Evolutionary conservation across 2,888 invertebrate species (phyloP), one percentile per base, ranked within the genome.

Genomic region (Plemyria rubiginata): DNA sequence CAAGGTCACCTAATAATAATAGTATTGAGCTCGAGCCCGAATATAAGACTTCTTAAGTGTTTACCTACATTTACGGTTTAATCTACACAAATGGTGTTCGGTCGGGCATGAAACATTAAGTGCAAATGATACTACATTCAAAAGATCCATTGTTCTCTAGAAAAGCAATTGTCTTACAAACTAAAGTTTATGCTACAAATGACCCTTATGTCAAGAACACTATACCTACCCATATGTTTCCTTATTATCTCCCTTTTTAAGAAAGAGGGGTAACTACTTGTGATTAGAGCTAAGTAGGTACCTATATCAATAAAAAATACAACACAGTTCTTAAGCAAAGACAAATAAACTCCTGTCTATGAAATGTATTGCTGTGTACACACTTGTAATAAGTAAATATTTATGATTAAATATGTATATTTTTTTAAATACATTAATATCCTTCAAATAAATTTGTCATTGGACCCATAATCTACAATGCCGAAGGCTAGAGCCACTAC

Each of bases 101-200:
- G 40, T 58, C 46, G 50, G 50, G 54, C 54, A 22, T 62, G 28
- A 9, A 41, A 43, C 48, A 56, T 56, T 57, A 62, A n/a, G n/a
- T 50, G 58, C 40, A 40, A 62, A 62, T 54, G 0, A 32, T 58
- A 46, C 46, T 51, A n/a, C 41, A 45, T 15, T 54, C 13, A 46
- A 40, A 45, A 29, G 43, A n/a, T 7, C 41, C 13, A 52, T 52
- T 52, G 52, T 52, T 58, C 32, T 16, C 12, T 15, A 8, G 40
- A 43, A 8, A 59, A 36, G 38, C 46, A 43, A 3, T 50, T 32
- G 13, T 32, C 43, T 51, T 43, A 4, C 29, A 15, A 22, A 40
- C 29, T 36, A 32, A 50, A 50, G 2, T 38, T 32, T 8, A 32
- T 32, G 36, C 50, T 46, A 29, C 48, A 48, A 46, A 22, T 4